Evolutionary conservation across 2,888 invertebrate species (phyloP), one percentile per base, ranked within the genome.

Genomic region (Caenorhabditis wallacei): DNA sequence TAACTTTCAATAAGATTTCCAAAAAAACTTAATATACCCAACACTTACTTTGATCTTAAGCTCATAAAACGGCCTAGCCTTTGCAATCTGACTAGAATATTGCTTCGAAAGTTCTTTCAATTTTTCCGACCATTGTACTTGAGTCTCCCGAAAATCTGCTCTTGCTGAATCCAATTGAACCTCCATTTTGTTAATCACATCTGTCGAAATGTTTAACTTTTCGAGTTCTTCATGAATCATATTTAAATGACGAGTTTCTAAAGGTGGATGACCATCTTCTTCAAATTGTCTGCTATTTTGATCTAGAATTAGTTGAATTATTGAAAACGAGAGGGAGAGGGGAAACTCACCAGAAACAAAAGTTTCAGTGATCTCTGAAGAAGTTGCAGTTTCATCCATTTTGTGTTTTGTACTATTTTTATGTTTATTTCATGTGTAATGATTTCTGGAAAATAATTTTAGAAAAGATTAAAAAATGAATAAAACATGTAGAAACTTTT

Each of bases 141-240:
- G 90, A n/a, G 87, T 89, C 66, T 90, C 89, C 53, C 89, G 70
- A 57, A 88, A 88, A 80, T 88, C 86, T 7, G 89, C 88, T 68
- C 92, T 71, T 7, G 91, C 92, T 51, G 89, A 89, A 87, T 92
- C 92, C 26, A 92, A 82, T 82, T 92, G 92, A 57, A 92, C 88
- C 86, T 92, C 92, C 71, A 92, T 80, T 81, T 92, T 92, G 82
- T 93, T 93, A 72, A 93, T 93, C 24, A 92, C 91, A 83, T 93
- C 93, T 20, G 93, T 93, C 11, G 93, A 92, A 66, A 92, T 92
- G 86, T 93, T 93, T 70, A 93, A 88, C 72, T 92, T 92, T 82
- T 93, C 93, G 80, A 93, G 85, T 84, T 93, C 93, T 74, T 92
- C 92, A 90, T 93, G 90, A 5, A 90, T 90, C 24, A 87, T 84